A percentile compares a stretch with the other conserved stretches of the same genome.
Conservation (phyloP, 2,888 invertebrate species). For the Hoplodrina ambigua region DNA sequence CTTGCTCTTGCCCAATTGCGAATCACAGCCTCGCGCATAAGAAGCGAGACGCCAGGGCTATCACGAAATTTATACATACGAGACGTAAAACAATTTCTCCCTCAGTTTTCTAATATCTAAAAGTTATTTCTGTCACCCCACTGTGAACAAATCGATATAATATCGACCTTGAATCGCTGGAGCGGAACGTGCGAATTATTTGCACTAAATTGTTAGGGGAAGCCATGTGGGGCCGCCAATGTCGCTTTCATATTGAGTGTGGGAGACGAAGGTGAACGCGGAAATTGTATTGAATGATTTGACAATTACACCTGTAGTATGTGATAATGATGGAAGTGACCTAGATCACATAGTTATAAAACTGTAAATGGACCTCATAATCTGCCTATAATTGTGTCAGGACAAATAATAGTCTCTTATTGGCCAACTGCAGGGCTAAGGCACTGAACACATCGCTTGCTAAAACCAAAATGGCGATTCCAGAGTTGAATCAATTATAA, state of each 20-base stretch:
- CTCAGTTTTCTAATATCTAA: conserved; percentile 15
- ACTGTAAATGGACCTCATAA: too few species aligned
- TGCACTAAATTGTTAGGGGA: conserved; percentile 69
- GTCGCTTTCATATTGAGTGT: conserved; percentile 46
- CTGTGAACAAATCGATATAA: conserved; percentile 75
- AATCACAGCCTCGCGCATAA: too few species aligned
- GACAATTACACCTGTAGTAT: conserved; percentile 20
- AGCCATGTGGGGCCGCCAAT: conserved; percentile 55
- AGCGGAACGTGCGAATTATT: conserved; percentile 79
- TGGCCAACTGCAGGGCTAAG: too few species aligned
- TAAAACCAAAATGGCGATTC: too few species aligned
- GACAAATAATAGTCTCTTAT: background rate
- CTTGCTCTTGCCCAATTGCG: too few species aligned
- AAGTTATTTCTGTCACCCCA: conserved; percentile 68
- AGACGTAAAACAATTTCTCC: background rate
- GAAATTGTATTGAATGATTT: conserved; percentile 13
- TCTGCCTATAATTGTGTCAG: background rate
- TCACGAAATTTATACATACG: background rate
- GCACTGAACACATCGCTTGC: too few species aligned
- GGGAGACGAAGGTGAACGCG: conserved; percentile 24
- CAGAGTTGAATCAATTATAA: too few species aligned
- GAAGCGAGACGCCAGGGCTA: too few species aligned
- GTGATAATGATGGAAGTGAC: background rate
- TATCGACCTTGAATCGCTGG: conserved; percentile 83
- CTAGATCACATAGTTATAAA: background rate